Percentiles rank a stretch among this genome's conserved stretches.
phyloP scores from a whole-genome alignment of 2,113 vertebrate genomes.

The Thunnus maccoyii region DNA sequence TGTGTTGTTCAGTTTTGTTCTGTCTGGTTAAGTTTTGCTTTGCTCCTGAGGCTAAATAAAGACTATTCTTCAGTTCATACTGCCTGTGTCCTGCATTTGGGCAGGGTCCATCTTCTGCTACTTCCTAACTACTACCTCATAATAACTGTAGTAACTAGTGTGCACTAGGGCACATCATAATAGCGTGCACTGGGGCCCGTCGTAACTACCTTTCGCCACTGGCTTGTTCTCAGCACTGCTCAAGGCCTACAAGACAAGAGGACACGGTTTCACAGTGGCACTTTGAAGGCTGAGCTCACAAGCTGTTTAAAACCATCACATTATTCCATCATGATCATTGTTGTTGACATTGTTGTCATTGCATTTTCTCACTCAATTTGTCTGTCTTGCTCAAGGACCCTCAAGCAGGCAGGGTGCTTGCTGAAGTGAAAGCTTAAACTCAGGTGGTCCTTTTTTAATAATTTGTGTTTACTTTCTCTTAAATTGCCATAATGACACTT shows the following conservation, averaged over 20 bases:
- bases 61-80: too few species aligned
- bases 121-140: too few species aligned
- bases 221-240: constrained; percentile 30
- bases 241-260: constrained; percentile 19
- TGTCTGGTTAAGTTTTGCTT: too few species aligned
- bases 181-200: too few species aligned
- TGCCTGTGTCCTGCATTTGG: too few species aligned
- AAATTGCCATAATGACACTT: not conserved
- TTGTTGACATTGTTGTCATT: constrained; percentile 5
- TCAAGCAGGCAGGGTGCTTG: not conserved
- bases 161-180: too few species aligned
- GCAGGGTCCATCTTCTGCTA: too few species aligned
- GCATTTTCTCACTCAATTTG: not conserved
- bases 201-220: too few species aligned
- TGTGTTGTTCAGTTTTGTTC: too few species aligned
- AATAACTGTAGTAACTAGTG: too few species aligned
- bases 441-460: not conserved
- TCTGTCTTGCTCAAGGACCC: not conserved
- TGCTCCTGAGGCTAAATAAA: too few species aligned
- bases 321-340: constrained; percentile 34
- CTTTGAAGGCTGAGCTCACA: constrained; percentile 10
- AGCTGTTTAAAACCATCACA: constrained; percentile 2
- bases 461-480: not conserved
- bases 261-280: constrained; percentile 12
- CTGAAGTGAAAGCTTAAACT: not conserved